These are phyloP conservation scores for Plebejus argus DNA, from an alignment of 2,888 invertebrate species.

Conservation along the genomic window DNA sequence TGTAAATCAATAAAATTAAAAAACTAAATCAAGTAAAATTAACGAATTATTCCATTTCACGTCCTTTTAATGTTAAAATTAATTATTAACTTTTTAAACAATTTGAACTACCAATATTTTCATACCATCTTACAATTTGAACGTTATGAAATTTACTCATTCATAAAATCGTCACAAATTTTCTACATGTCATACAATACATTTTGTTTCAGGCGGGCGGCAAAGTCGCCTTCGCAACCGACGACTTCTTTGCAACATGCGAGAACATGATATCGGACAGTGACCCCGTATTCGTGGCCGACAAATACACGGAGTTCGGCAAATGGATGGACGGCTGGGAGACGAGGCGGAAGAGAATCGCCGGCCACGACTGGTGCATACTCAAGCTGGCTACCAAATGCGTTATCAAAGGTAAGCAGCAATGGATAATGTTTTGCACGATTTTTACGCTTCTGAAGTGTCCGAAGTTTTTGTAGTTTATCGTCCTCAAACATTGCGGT, in stretches of 20 bases:
- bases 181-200: neutral
- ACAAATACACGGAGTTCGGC: conserved; percentile 81
- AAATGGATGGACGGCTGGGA: conserved; percentile 88
- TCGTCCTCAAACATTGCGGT: no score
- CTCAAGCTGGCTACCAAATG: conserved; percentile 79
- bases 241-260: conserved; percentile 83
- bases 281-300: conserved; percentile 79
- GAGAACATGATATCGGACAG: conserved; percentile 80
- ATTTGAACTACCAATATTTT: no score
- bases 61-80: no score
- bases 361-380: conserved; percentile 84
- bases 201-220: conserved; percentile 76
- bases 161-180: neutral
- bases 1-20: no score
- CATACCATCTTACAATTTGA: no score
- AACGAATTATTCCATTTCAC: no score
- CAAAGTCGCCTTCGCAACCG: conserved; percentile 81
- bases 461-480: neutral
- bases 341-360: conserved; percentile 80
- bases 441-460: neutral
- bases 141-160: no score
- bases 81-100: no score
- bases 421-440: neutral
- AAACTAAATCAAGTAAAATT: no score
- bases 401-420: conserved; percentile 67